Conservation (phyloP, 2,113 vertebrate genomes). For the Leiothrix lutea region DNA sequence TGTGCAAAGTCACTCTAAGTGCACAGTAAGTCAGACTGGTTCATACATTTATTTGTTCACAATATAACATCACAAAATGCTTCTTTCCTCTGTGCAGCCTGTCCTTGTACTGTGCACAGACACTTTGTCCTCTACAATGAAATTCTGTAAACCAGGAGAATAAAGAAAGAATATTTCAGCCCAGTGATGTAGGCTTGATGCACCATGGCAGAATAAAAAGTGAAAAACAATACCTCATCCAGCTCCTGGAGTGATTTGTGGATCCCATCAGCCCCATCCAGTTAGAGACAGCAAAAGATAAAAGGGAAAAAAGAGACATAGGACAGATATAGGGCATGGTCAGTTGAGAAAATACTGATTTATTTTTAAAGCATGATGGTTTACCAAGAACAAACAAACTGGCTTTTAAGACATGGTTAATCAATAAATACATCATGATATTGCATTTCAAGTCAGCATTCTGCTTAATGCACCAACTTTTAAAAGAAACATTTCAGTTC, state of each 20-base stretch:
- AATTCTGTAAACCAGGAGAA: background rate
- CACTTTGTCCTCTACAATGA: background rate
- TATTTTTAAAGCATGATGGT: constrained; percentile 9
- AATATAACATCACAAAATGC: background rate
- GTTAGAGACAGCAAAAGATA: constrained; percentile 71
- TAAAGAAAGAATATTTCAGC: background rate
- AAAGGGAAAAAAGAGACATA: constrained; percentile 71
- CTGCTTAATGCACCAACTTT: background rate
- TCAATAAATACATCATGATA: background rate
- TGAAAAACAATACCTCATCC: constrained; percentile 90
- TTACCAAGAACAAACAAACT: constrained; percentile 56
- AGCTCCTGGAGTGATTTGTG: constrained; percentile 91
- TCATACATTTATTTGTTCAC: background rate
- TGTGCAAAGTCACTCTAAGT: background rate
- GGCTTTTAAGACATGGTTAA: background rate
- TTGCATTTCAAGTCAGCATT: background rate
- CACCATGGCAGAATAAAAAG: constrained; percentile 10
- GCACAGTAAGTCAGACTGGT: background rate
- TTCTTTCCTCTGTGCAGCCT: background rate
- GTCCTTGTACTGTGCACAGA: background rate
- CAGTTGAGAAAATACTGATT: constrained; percentile 61
- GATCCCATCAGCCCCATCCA: constrained; percentile 85
- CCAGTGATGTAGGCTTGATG: background rate
- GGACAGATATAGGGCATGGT: constrained; percentile 71
- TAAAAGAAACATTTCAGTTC: background rate